A percentile compares a stretch with the other conserved stretches of the same genome.
Evolutionary conservation across 2,888 invertebrate genomes (phyloP).

Genomic region (Loripinus fragilis): DNA sequence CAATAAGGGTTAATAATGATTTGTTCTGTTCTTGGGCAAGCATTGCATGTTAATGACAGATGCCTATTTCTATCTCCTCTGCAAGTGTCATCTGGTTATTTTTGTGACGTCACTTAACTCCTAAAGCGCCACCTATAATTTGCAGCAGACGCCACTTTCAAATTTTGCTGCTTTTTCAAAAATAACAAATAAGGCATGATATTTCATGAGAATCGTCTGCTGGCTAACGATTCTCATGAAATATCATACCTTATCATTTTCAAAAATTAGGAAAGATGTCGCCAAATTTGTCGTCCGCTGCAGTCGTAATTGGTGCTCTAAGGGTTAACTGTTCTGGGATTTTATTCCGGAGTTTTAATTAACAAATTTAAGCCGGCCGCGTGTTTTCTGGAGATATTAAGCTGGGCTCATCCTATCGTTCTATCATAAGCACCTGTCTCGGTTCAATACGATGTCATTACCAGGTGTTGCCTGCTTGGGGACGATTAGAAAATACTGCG

Average conservation of each 20-base stretch:
- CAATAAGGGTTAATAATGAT: background rate
- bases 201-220: too few species aligned
- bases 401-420: constrained; percentile 10
- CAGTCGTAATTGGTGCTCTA: too few species aligned
- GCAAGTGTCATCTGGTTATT: constrained; percentile 14
- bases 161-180: too few species aligned
- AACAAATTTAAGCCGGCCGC: constrained; percentile 5
- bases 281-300: too few species aligned
- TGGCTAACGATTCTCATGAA: too few species aligned
- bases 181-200: too few species aligned
- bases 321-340: background rate
- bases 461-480: constrained; percentile 18
- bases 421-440: constrained; percentile 11
- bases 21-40: background rate
- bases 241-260: too few species aligned
- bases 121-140: too few species aligned
- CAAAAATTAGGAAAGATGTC: too few species aligned
- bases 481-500: constrained; percentile 16
- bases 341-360: constrained; percentile 13
- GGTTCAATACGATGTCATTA: constrained; percentile 12
- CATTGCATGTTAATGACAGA: background rate
- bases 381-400: constrained; percentile 19
- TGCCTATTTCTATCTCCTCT: background rate
- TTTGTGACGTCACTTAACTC: constrained; percentile 13
- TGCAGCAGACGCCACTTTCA: too few species aligned